Percentiles rank a stretch among this genome's conserved stretches.
These are phyloP conservation scores for Rallus limicola DNA, from an alignment of 2,113 vertebrate genomes.

Conservation along the genomic window DNA sequence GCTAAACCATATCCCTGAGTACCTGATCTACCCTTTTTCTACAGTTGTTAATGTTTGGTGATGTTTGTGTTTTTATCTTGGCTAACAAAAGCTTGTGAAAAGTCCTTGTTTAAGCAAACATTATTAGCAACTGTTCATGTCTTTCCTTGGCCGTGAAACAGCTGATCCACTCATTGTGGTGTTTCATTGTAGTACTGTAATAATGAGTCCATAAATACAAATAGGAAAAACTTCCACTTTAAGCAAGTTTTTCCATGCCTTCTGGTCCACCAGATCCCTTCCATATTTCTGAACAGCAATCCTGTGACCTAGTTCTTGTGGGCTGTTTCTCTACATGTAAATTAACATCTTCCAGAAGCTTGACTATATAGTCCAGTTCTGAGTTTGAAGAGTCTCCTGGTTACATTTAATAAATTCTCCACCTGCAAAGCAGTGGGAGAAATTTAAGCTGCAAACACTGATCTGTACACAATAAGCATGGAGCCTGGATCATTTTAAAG, in stretches of 20 bases:
- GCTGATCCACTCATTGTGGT: not conserved
- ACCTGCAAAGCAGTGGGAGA: not conserved
- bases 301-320: conserved; percentile 30
- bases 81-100: not conserved
- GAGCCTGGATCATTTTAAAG: not conserved
- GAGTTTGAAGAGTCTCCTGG: not conserved
- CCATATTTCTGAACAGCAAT: not conserved
- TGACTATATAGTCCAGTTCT: not conserved
- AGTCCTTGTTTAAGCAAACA: not conserved
- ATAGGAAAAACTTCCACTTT: conserved; percentile 13
- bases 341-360: not conserved
- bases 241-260: conserved; percentile 31
- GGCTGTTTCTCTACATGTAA: not conserved
- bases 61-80: not conserved
- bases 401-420: not conserved
- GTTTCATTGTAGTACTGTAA: not conserved
- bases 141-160: conserved; percentile 1
- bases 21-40: not conserved
- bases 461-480: not conserved
- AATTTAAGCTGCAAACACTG: not conserved
- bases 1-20: too few species aligned
- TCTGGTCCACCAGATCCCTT: not conserved
- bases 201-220: not conserved
- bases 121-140: not conserved
- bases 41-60: conserved; percentile 17